Evolutionary conservation across 2,797 vertebrate genomes (phyloP).

Genomic region (Diplodus sargus): DNA sequence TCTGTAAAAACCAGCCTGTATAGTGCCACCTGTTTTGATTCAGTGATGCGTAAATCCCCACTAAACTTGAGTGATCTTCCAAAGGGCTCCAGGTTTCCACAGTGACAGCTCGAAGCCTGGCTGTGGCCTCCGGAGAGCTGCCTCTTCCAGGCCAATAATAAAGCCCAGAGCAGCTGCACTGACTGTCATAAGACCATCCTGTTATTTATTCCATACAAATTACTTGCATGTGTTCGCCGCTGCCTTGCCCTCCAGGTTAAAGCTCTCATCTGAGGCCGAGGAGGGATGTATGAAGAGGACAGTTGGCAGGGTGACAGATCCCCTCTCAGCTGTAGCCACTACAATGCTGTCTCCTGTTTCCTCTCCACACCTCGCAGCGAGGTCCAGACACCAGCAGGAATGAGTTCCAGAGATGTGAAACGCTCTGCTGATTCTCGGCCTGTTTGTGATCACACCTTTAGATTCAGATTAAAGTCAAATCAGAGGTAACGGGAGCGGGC

Average conservation of each 20-base stretch:
- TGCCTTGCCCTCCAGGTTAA: constrained; percentile 75
- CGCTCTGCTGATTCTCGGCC: constrained; percentile 37
- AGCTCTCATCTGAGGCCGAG: constrained; percentile 53
- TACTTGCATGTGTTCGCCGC: constrained; percentile 78
- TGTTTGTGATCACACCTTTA: constrained; percentile 75
- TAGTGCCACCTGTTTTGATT: neutral
- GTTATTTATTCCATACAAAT: constrained; percentile 83
- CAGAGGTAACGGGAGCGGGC: constrained; percentile 70
- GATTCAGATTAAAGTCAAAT: constrained; percentile 73
- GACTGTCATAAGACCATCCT: constrained; percentile 77
- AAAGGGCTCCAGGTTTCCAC: constrained; percentile 41
- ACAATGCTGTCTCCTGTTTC: constrained; percentile 62
- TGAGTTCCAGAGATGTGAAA: constrained; percentile 74
- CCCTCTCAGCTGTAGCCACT: constrained; percentile 64
- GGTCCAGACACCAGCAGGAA: constrained; percentile 66
- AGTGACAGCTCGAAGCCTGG: constrained; percentile 58
- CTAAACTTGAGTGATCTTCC: constrained; percentile 18
- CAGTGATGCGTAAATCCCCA: neutral
- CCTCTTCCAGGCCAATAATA: constrained; percentile 65
- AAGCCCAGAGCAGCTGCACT: constrained; percentile 73
- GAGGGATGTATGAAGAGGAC: constrained; percentile 46
- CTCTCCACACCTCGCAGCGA: constrained; percentile 66
- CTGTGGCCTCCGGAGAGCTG: constrained; percentile 55
- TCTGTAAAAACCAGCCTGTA: neutral
- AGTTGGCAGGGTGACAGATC: constrained; percentile 71